Base-by-base conservation (phyloP, 2,888 invertebrate species). In the Tenodera sinensis region DNA sequence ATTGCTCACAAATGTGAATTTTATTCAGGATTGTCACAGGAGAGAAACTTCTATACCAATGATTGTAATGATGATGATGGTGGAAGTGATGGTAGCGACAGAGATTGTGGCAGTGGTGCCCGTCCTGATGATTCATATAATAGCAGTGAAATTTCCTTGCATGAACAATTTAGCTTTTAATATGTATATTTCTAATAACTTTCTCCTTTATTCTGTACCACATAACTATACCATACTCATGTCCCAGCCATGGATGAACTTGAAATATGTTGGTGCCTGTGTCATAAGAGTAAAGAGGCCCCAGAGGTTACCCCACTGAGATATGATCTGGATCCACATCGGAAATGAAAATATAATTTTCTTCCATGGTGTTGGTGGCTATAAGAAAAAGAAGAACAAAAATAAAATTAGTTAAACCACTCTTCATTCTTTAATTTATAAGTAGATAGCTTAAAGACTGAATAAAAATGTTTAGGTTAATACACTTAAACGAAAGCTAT, bases 201-300 rank as follows among this genome's bases (percentile, higher is more conserved):
- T 42, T 42, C 12, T 12, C 12, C 42, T 12, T 42, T 42, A 9
- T 12, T 42, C 12, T 42, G 12, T 42, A 42, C 42, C 42, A 42
- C 42, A 42, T 12, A 42, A 42, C 42, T 42, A 42, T 93, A 96
- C 96, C 92, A 95, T 94, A 92, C 94, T 94, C 42, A 96, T 95
- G 91, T 96, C 94, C 95, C 95, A 96, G 85, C 96, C 96, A 91
- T 96, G 96, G 88, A 97, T 94, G 89, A 95, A 94, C 91, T 95
- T 95, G 92, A 96, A 96, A 91, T 96, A 97, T 0, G 95, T 95
- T 0, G 96, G 96, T 0, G 95, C 94, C 92, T 96, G 95, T 0
- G 96, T 96, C 94, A 96, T 95, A 28, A 96, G 92, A 0, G 96
- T 96, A 85, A 96, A 95, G 42, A 96, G 93, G 1, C 96, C 96